These are phyloP conservation scores for Mesochorus sp. DNA, from an alignment of 2,888 invertebrate genomes.

Conservation along the genomic window DNA sequence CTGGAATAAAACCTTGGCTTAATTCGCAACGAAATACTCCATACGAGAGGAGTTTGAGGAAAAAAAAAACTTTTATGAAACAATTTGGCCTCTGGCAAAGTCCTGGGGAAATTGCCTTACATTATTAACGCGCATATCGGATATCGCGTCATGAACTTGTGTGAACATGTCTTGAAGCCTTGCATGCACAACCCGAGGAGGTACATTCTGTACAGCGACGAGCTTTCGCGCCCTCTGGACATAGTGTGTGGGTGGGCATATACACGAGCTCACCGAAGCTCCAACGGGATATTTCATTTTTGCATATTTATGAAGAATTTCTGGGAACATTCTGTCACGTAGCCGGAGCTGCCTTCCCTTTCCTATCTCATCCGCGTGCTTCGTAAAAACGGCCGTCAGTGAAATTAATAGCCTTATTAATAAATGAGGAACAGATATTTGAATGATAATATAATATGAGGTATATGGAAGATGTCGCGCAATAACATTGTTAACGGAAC, in stretches of 20 bases:
- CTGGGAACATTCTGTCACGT: constrained; percentile 51
- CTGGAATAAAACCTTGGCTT: no score
- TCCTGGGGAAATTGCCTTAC: neutral
- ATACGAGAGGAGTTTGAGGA: neutral
- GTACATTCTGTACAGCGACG: neutral
- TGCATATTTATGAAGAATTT: constrained; percentile 63
- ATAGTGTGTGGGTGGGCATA: neutral
- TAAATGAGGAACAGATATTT: constrained; percentile 49
- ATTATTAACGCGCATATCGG: constrained; percentile 26
- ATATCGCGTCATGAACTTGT: constrained; percentile 8
- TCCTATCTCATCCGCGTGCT: neutral
- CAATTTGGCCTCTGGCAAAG: constrained; percentile 16
- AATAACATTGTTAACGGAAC: constrained; percentile 24
- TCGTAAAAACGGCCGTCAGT: constrained; percentile 28
- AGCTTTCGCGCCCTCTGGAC: constrained; percentile 1
- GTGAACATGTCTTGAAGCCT: neutral
- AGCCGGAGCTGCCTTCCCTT: neutral
- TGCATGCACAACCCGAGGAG: neutral
- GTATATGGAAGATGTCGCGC: neutral
- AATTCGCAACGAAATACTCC: no score
- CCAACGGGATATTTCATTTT: constrained; percentile 47
- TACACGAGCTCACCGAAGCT: constrained; percentile 18
- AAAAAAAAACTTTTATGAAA: neutral
- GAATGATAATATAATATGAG: constrained; percentile 44
- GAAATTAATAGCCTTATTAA: constrained; percentile 58